Evolutionary conservation across 2,888 invertebrate species (phyloP).

Genomic region (Drosophila nr. perissopoda): DNA sequence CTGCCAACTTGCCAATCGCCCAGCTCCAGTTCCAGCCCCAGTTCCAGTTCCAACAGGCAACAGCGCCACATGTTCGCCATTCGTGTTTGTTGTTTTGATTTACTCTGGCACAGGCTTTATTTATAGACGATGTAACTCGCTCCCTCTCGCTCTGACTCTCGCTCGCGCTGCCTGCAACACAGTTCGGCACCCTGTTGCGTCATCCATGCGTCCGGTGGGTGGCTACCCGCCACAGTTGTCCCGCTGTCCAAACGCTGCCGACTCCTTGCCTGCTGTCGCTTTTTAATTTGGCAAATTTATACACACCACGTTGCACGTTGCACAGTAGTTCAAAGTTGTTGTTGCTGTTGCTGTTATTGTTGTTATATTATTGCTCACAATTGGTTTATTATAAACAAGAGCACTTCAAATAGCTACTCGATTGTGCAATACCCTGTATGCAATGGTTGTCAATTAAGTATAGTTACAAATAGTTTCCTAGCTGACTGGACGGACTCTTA

Average conservation of each 20-base stretch:
- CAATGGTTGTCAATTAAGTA: not conserved
- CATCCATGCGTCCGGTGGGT: constrained; percentile 79
- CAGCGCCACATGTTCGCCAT: constrained; percentile 68
- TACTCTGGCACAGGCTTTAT: constrained; percentile 77
- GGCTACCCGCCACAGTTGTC: constrained; percentile 45
- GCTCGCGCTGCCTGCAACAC: not conserved
- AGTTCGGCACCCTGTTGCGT: constrained; percentile 81
- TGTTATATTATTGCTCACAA: constrained; percentile 41
- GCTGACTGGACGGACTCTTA: not conserved
- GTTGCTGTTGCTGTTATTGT: constrained; percentile 38
- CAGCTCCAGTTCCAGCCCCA: constrained; percentile 10
- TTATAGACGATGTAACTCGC: constrained; percentile 73
- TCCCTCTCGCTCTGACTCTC: not conserved
- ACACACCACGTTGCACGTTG: constrained; percentile 65
- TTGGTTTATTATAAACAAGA: constrained; percentile 44
- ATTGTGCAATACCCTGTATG: constrained; percentile 12
- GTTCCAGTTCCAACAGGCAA: constrained; percentile 19
- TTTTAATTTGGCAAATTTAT: constrained; percentile 83
- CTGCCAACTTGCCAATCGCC: constrained; percentile 25
- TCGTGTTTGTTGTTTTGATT: constrained; percentile 77
- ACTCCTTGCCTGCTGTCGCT: constrained; percentile 57
- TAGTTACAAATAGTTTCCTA: not conserved
- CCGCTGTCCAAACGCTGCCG: constrained; percentile 22
- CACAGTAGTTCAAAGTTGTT: constrained; percentile 70
- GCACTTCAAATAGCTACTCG: not conserved